Evolutionary conservation across 2,797 vertebrate genomes (phyloP).

Genomic region (Cynopterus sphinx): DNA sequence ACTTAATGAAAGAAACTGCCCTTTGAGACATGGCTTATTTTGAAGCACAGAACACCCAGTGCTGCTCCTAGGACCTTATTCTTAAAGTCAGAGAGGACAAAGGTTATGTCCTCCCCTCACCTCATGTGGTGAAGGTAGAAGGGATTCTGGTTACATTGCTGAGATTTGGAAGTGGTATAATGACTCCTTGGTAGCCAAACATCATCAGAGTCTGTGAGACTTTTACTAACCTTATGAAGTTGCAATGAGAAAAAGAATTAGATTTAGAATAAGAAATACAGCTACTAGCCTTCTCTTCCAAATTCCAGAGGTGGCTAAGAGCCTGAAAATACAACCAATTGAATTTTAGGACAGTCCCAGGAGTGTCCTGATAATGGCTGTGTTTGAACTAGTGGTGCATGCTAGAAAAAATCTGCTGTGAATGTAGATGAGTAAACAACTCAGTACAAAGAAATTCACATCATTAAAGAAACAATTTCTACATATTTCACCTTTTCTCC

Average conservation of each 20-base stretch:
- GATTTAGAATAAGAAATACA: conserved; percentile 61
- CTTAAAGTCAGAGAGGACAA: not conserved
- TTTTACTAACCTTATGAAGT: conserved; percentile 14
- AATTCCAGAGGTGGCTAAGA: conserved; percentile 30
- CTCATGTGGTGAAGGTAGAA: not conserved
- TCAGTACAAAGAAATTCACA: conserved; percentile 53
- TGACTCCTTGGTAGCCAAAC: not conserved
- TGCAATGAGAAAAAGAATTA: conserved; percentile 63
- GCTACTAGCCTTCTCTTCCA: conserved; percentile 33
- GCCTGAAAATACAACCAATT: conserved; percentile 27
- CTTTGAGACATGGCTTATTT: not conserved
- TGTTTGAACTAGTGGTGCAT: conserved; percentile 69
- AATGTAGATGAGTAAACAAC: conserved; percentile 71
- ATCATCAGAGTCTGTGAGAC: not conserved
- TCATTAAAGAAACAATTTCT: conserved; percentile 49
- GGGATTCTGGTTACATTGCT: not conserved
- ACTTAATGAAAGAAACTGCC: not conserved
- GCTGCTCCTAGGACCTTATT: not conserved
- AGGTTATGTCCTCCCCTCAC: not conserved
- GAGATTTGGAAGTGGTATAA: not conserved
- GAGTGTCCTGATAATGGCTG: conserved; percentile 64
- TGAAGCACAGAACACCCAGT: not conserved
- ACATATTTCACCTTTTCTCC: conserved; percentile 61
- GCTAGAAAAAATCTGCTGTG: conserved; percentile 53
- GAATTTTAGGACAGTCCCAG: conserved; percentile 52